A percentile compares a stretch with the other conserved stretches of the same genome.
Evolutionary conservation across 2,797 vertebrate species (phyloP).

Genomic region (Monodelphis domestica): DNA sequence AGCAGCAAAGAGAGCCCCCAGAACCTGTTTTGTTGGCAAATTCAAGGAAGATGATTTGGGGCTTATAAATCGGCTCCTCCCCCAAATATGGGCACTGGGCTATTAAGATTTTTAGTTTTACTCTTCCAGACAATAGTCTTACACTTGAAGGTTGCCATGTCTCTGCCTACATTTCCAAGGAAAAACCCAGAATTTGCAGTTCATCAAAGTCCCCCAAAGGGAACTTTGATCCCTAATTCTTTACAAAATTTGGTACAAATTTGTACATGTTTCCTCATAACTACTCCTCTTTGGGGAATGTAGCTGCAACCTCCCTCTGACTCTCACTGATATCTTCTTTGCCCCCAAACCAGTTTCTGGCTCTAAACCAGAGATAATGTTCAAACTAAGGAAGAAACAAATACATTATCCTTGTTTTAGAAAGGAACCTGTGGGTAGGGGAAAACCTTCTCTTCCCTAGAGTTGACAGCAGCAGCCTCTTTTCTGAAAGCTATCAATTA

Average conservation of each 20-base stretch:
- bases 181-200: slow-evolving; percentile 18
- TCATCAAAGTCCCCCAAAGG: not conserved
- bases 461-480: slow-evolving; percentile 51
- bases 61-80: slow-evolving; percentile 12
- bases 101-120: not conserved
- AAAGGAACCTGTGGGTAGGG: slow-evolving; percentile 4
- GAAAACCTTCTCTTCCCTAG: slow-evolving; percentile 27
- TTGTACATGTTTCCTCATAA: slow-evolving; percentile 18
- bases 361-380: not conserved
- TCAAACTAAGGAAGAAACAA: slow-evolving; percentile 9
- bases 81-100: not conserved
- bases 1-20: not conserved
- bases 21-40: slow-evolving; percentile 34
- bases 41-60: slow-evolving; percentile 20
- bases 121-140: slow-evolving; percentile 39
- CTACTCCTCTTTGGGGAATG: slow-evolving; percentile 23
- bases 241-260: slow-evolving; percentile 28
- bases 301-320: slow-evolving; percentile 19
- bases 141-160: not conserved
- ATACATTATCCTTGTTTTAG: slow-evolving; percentile 36
- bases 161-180: not conserved
- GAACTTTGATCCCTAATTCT: not conserved
- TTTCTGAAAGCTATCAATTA: slow-evolving; percentile 36
- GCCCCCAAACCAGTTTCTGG: not conserved
- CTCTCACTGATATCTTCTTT: slow-evolving; percentile 12